phyloP scores from a whole-genome alignment of 2,113 vertebrate species.

The Sorex araneus region DNA sequence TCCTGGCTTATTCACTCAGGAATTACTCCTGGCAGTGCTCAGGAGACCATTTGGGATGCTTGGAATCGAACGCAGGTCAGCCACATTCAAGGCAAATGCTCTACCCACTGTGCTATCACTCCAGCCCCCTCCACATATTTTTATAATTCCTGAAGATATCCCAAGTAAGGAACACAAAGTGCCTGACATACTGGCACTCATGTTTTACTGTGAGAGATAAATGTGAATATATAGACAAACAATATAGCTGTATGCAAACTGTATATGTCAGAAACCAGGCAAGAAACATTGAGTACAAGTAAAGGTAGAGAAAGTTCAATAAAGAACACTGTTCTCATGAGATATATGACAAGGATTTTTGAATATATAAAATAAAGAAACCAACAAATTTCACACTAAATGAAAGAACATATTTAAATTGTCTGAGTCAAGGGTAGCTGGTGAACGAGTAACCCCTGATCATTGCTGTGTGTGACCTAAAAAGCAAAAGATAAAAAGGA shows the following conservation, averaged over 20 bases:
- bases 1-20: too few relatives aligned
- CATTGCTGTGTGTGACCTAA: too few relatives aligned
- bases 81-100: too few relatives aligned
- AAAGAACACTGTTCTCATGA: not conserved
- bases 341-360: not conserved
- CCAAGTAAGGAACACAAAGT: not conserved
- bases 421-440: not conserved
- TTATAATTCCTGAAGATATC: not conserved
- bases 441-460: not conserved
- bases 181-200: not conserved
- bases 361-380: not conserved
- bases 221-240: conserved; percentile 7
- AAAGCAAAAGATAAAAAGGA: too few relatives aligned
- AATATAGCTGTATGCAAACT: not conserved
- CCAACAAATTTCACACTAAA: not conserved
- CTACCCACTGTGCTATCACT: too few relatives aligned
- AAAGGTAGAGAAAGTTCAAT: not conserved
- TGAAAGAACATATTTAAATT: not conserved
- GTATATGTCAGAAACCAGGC: not conserved
- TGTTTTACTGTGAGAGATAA: not conserved
- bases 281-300: not conserved
- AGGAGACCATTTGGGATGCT: too few relatives aligned
- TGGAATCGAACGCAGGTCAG: too few relatives aligned
- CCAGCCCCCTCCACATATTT: not conserved
- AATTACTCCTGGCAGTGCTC: too few relatives aligned